Evolutionary conservation across 2,797 vertebrate genomes (phyloP).

Genomic region (Chiloscyllium punctatum): DNA sequence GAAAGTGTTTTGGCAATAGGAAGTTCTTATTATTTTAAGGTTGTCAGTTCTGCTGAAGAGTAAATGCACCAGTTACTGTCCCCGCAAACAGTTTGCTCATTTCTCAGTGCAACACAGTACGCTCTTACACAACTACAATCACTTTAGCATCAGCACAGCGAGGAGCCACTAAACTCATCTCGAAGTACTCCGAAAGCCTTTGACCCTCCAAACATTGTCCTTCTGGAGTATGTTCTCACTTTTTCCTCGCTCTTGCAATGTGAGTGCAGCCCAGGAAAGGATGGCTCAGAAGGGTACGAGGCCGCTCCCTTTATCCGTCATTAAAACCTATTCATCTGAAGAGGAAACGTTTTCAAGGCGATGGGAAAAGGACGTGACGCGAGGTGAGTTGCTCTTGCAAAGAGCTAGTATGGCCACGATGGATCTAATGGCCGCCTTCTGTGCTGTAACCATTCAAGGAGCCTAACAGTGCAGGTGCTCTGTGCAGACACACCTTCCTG

Average conservation of each 20-base stretch:
- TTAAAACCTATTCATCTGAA: neutral
- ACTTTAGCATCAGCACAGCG: neutral
- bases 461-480: neutral
- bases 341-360: neutral
- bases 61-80: neutral
- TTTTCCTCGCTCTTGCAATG: neutral
- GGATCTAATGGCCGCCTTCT: neutral
- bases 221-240: neutral
- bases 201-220: neutral
- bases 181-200: neutral
- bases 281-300: too few species aligned
- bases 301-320: neutral
- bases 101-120: neutral
- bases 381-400: too few species aligned
- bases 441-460: neutral
- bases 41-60: neutral
- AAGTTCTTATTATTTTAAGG: neutral
- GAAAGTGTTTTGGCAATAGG: too few species aligned
- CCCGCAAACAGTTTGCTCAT: neutral
- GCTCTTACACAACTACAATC: neutral
- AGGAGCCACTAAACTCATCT: too few species aligned
- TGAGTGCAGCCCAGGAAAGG: neutral
- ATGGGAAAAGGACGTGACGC: neutral
- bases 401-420: too few species aligned
- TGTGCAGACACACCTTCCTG: neutral